A percentile compares a stretch with the other conserved stretches of the same genome.
These are phyloP conservation scores for Rostratula benghalensis DNA, from an alignment of 2,113 vertebrate genomes.

Conservation along the genomic window DNA sequence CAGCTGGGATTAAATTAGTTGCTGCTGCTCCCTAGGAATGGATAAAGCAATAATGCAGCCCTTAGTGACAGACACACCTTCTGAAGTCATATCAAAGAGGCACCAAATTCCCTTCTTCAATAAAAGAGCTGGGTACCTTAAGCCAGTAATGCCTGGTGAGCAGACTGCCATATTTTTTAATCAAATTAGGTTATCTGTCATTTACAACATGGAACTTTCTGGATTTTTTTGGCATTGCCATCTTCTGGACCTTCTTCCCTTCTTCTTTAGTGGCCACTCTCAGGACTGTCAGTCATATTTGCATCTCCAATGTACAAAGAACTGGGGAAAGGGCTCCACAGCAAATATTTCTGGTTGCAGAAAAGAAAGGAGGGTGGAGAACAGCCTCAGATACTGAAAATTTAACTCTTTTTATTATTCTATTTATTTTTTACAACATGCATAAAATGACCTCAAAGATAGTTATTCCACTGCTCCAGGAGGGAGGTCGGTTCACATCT, in stretches of 20 bases:
- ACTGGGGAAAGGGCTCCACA: not conserved
- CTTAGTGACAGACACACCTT: not conserved
- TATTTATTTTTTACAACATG: too few species aligned
- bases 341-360: not conserved
- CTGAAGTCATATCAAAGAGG: not conserved
- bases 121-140: not conserved
- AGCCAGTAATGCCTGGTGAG: not conserved
- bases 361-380: not conserved
- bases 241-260: not conserved
- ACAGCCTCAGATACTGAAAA: not conserved
- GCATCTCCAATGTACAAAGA: not conserved
- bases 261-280: not conserved
- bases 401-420: not conserved
- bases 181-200: not conserved
- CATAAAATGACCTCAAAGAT: not conserved
- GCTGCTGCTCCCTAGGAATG: not conserved
- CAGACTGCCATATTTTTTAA: not conserved
- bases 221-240: not conserved
- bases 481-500: accelerated
- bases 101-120: not conserved
- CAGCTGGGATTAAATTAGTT: not conserved
- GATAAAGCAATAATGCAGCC: not conserved
- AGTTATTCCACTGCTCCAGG: not conserved
- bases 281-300: not conserved
- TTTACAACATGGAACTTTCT: not conserved